Conservation (phyloP, 2,888 invertebrate species). For the Tenthredo notha region DNA sequence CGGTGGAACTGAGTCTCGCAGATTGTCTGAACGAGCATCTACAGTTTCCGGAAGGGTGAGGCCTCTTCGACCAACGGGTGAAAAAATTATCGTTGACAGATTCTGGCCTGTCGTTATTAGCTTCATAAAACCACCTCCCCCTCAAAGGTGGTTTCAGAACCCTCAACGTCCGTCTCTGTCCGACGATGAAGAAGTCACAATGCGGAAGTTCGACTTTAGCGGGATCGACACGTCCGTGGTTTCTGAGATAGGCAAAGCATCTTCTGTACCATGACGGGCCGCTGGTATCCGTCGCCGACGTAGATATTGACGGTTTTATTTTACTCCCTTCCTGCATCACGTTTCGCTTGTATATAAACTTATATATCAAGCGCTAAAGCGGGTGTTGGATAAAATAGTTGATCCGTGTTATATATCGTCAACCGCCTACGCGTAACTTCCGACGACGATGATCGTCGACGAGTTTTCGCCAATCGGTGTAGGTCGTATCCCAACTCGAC, state of each 20-base stretch:
- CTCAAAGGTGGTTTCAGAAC: constrained; percentile 67
- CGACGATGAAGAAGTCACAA: constrained; percentile 74
- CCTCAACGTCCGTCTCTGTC: constrained; percentile 71
- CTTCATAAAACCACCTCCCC: constrained; percentile 68
- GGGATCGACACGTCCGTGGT: constrained; percentile 71
- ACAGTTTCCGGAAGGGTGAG: constrained; percentile 74
- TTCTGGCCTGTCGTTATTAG: constrained; percentile 68
- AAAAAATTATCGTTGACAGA: constrained; percentile 75
- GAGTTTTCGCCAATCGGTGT: constrained; percentile 39
- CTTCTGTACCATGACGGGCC: constrained; percentile 69
- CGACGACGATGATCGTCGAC: background rate
- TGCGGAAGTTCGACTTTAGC: constrained; percentile 70
- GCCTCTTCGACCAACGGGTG: constrained; percentile 71
- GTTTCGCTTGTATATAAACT: background rate
- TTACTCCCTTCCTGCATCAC: background rate
- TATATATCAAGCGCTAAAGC: background rate
- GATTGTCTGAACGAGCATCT: constrained; percentile 74
- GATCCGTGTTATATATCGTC: background rate
- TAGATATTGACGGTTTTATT: background rate
- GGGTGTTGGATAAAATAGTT: background rate
- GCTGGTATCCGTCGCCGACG: background rate
- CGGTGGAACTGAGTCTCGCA: constrained; percentile 65
- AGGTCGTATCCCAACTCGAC: constrained; percentile 18
- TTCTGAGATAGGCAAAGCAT: constrained; percentile 68
- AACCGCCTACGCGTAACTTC: constrained; percentile 37